A percentile compares a stretch with the other conserved stretches of the same genome.
phyloP scores from a whole-genome alignment of 2,888 invertebrate genomes.

The Clusia tigrina region DNA sequence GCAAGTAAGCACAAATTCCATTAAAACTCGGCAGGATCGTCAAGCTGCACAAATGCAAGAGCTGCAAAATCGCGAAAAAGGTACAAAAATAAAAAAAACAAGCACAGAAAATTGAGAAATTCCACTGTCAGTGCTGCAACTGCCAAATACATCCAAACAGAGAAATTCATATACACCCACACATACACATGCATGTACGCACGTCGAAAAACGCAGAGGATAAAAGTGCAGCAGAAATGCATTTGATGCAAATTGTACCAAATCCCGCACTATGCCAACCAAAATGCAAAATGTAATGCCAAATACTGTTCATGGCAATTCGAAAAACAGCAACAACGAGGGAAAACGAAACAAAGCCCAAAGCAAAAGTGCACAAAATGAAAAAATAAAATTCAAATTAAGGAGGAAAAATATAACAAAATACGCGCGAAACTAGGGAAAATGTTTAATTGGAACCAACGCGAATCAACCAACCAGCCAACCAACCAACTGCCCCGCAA shows the following conservation, averaged over 20 bases:
- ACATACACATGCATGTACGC: no score
- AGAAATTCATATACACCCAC: no score
- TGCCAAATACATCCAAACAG: not conserved
- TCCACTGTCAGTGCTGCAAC: constrained; percentile 5
- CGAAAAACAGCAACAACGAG: constrained; percentile 25
- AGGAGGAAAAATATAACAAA: not conserved
- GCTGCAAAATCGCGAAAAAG: no score
- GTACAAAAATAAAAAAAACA: constrained; percentile 21
- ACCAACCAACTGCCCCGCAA: constrained; percentile 30
- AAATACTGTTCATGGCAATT: no score
- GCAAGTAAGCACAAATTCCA: no score
- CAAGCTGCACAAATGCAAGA: no score
- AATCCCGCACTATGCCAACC: no score
- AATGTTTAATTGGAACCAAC: constrained; percentile 58
- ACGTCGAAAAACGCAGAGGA: not conserved
- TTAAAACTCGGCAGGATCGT: no score
- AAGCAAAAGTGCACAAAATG: not conserved
- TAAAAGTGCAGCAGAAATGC: not conserved
- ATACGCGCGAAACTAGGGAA: constrained; percentile 58
- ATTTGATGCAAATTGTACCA: no score
- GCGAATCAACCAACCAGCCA: constrained; percentile 26
- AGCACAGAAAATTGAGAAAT: constrained; percentile 30
- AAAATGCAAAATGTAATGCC: no score
- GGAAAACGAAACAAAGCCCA: not conserved
- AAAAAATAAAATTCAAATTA: not conserved